Conservation (phyloP, 2,888 invertebrate species). For the Archips crataeganus region DNA sequence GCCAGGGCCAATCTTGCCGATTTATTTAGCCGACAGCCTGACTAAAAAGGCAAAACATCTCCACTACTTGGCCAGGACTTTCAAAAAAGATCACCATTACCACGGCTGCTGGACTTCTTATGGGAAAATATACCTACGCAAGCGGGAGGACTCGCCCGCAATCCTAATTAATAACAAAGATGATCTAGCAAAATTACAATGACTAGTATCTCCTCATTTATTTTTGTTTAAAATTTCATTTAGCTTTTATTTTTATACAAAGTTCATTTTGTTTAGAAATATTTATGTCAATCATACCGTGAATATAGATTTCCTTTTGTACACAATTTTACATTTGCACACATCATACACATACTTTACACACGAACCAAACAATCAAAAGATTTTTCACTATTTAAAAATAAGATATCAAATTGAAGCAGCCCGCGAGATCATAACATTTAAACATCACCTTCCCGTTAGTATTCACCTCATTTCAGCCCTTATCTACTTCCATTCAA, state of each 20-base stretch:
- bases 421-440: neutral
- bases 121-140: constrained; percentile 12
- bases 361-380: neutral
- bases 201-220: neutral
- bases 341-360: neutral
- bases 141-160: neutral
- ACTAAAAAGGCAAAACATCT: constrained; percentile 8
- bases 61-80: neutral
- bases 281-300: neutral
- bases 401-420: neutral
- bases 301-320: neutral
- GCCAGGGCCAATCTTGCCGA: neutral
- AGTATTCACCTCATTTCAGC: neutral
- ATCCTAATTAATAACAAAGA: neutral
- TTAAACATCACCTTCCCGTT: neutral
- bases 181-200: neutral
- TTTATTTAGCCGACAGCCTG: neutral
- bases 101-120: constrained; percentile 9
- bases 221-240: neutral
- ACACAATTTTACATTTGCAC: neutral
- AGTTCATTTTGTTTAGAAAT: neutral
- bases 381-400: neutral
- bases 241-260: neutral
- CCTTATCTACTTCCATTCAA: neutral
- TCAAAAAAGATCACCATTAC: neutral